Evolutionary conservation across 2,797 vertebrate genomes (phyloP), one percentile per base, ranked within the genome.

Genomic region (Hybognathus amarus): DNA sequence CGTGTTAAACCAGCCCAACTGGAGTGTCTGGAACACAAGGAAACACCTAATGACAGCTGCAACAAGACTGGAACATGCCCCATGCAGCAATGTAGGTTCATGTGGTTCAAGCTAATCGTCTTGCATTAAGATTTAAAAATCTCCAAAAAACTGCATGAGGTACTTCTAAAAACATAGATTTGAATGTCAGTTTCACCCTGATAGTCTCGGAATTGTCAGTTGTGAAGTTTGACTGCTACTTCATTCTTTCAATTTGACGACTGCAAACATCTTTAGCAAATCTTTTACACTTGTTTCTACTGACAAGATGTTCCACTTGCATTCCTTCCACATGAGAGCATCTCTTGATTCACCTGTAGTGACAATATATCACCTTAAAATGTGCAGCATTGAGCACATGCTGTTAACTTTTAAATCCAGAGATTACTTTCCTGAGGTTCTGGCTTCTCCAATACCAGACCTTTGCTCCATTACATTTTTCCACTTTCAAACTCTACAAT

Each of bases 1-100:
- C 52, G 12, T 54, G n/a, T 61, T 38, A 50, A 36, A 54, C 59
- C 59, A 82, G 56, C 63, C 68, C 3, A 27, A 52, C 68, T 73
- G 38, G 59, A 78, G 13, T n/a, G 33, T 54, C 80, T 66, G 70
- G 70, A 75, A 66, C 15, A 52, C n/a, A 17, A 30, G 69, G 30
- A 79, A 78, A 59, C 45, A 71, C 38, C 59, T 75, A 30, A 73
- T 68, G 85, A 74, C 47, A 47, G 42, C 61, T 61, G 68, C 11
- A 59, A 7, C 85, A 68, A 74, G 85, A 27, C 85, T 50, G 27
- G 27, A 67, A 86, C 85, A 82, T 79, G 85, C 50, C 68, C 30
- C 12, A n/a, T 38, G 24, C 27, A 17, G 38, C 36, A 33, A 80
- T 63, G 40, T 40, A 33, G 6, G 20, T 71, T 59, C 61, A 15